Evolutionary conservation across 2,113 vertebrate genomes (phyloP), one percentile per base, ranked within the genome.

Genomic region (Apus apus): DNA sequence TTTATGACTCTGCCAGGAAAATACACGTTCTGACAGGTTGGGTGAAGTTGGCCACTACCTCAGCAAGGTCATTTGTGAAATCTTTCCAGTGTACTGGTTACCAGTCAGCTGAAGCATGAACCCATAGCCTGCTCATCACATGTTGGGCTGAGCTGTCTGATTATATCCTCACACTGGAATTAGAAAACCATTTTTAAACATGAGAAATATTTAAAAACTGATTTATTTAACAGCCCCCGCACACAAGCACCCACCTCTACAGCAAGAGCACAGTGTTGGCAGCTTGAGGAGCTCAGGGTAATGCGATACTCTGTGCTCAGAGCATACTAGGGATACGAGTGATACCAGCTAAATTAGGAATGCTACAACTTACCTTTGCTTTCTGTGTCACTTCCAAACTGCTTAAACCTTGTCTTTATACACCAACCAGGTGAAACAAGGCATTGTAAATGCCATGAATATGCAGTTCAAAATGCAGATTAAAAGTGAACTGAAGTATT

Each of bases 11-110:
- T 93, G 61, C 48, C 79, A 77, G 43, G 53, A 89, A 77, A 34
- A 86, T 6, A 62, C 65, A 65, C 0, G 0, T 21, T n/a, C 7
- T 5, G 64, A 36, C 51, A 93, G 50, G 26, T 4, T 73, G 51
- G 79, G 14, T 51, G 46, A 46, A 82, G 57, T 6, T 16, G 79
- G 38, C 26, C 48, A 32, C 67, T 54, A 38, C 32, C 56, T 62
- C 92, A 87, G 64, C 50, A 71, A 61, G 82, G 34, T 22, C 26
- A 70, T 56, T 4, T 64, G 40, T 64, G 2, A 18, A 9, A 7
- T 40, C 83, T 76, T 61, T 71, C 66, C 62, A 34, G 62, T 32
- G 45, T 36, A 38, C 71, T n/a, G 50, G 30, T 65, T 64, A 79
- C 60, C 80, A 83, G 85, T 61, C 46, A 85, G 72, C 56, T 65